Evolutionary conservation across 1,140 invertebrate species (phyloP).

Genomic region (Calliphora vicina): DNA sequence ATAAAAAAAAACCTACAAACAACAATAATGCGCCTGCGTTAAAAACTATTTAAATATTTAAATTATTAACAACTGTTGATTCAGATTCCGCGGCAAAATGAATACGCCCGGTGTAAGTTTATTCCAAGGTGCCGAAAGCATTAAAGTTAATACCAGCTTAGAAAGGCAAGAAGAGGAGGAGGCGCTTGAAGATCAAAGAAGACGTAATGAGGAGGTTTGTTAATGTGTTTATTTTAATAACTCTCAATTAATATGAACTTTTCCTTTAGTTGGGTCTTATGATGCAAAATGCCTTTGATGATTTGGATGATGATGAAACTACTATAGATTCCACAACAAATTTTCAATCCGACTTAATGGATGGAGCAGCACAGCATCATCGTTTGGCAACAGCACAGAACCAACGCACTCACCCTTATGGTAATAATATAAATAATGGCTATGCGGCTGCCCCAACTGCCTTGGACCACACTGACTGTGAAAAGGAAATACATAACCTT

Average conservation of each 20-base stretch:
- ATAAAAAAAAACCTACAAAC: too few species aligned
- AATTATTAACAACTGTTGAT: conserved; percentile 3
- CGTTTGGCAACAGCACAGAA: neutral
- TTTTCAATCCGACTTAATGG: conserved; percentile 48
- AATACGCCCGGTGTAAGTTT: conserved; percentile 69
- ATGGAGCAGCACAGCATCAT: conserved; percentile 11
- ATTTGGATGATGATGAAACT: conserved; percentile 68
- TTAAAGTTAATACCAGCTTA: conserved; percentile 67
- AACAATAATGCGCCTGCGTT: conserved; percentile 2
- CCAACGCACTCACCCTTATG: neutral
- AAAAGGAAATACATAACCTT: conserved; percentile 48
- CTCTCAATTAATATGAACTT: neutral
- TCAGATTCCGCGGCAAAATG: too few species aligned
- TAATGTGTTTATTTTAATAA: neutral
- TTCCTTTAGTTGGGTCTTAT: conserved; percentile 64
- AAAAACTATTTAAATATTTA: neutral
- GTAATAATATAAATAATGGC: conserved; percentile 14
- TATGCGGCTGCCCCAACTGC: neutral
- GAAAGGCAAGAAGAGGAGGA: conserved; percentile 68
- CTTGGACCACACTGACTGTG: neutral
- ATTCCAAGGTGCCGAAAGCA: conserved; percentile 67
- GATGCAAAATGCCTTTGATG: conserved; percentile 68
- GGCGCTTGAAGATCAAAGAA: conserved; percentile 67
- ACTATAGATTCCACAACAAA: conserved; percentile 58
- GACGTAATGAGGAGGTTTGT: conserved; percentile 67